Percentiles rank a stretch among this genome's conserved stretches.
Evolutionary conservation across 2,888 invertebrate genomes (phyloP).

Genomic region (Plagiodera versicolora): DNA sequence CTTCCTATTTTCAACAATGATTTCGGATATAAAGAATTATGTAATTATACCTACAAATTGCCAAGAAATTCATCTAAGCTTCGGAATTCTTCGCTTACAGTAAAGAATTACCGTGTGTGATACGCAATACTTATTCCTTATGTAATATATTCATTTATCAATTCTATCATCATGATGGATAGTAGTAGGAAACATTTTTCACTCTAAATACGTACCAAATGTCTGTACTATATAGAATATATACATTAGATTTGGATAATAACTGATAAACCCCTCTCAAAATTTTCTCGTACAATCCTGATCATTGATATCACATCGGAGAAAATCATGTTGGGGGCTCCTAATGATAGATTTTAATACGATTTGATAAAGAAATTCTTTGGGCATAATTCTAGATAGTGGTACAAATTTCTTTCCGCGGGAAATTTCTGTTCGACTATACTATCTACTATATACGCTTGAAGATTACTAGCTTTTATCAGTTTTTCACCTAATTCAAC

Average conservation of each 20-base stretch:
- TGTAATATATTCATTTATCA: no score
- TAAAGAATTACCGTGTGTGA: no score
- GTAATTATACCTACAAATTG: no score
- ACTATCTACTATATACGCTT: slow-evolving; percentile 8
- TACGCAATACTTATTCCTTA: no score
- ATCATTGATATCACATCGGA: background rate
- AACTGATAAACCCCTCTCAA: background rate
- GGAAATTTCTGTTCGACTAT: slow-evolving; percentile 30
- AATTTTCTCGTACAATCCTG: background rate
- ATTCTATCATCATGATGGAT: no score
- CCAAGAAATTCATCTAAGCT: no score
- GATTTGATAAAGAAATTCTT: slow-evolving; percentile 54
- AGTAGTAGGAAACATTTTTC: no score
- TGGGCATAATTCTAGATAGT: slow-evolving; percentile 49
- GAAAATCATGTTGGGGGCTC: background rate
- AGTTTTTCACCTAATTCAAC: slow-evolving; percentile 38
- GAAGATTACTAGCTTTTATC: slow-evolving; percentile 27
- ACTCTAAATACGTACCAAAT: no score
- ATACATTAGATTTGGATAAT: background rate
- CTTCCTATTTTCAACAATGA: no score
- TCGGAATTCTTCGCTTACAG: no score
- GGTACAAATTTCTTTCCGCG: slow-evolving; percentile 24
- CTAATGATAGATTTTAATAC: slow-evolving; percentile 55
- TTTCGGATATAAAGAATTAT: no score
- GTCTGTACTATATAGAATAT: no score